phyloP scores from a whole-genome alignment of 2,797 vertebrate genomes.

The Botia kubotai region DNA sequence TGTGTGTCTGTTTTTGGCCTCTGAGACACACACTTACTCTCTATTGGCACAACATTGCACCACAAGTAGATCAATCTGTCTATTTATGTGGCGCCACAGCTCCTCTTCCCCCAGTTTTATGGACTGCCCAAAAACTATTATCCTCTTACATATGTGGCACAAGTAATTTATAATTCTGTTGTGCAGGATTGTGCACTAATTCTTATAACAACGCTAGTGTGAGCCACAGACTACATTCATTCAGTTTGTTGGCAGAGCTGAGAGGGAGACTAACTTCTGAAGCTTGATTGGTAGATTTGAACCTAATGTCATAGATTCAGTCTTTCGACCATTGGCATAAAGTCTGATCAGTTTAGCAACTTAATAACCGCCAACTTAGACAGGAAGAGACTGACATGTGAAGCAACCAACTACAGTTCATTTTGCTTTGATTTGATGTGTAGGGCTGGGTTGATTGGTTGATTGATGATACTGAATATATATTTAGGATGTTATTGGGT shows the following conservation, averaged over 20 bases:
- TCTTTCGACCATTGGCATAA: too few species aligned
- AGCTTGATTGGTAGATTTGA: too few species aligned
- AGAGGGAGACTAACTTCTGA: too few species aligned
- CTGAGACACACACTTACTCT: constrained; percentile 21
- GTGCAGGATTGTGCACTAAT: neutral
- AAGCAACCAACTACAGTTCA: too few species aligned
- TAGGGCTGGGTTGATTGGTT: too few species aligned
- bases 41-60: constrained; percentile 9
- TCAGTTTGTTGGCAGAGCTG: neutral
- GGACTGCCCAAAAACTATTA: constrained; percentile 14
- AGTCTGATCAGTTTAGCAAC: too few species aligned
- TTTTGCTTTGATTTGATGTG: too few species aligned
- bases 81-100: constrained; percentile 41
- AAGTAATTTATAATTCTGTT: constrained; percentile 1
- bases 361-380: too few species aligned
- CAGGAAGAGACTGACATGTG: too few species aligned
- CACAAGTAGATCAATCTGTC: constrained; percentile 48
- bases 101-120: neutral
- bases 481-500: neutral
- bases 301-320: too few species aligned
- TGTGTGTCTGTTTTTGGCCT: neutral
- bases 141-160: constrained; percentile 13
- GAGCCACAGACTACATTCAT: constrained; percentile 1
- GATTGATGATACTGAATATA: too few species aligned
- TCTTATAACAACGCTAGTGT: constrained; percentile 9